Evolutionary conservation across 2,888 invertebrate genomes (phyloP).

Genomic region (Dromius quadrimaculatus): DNA sequence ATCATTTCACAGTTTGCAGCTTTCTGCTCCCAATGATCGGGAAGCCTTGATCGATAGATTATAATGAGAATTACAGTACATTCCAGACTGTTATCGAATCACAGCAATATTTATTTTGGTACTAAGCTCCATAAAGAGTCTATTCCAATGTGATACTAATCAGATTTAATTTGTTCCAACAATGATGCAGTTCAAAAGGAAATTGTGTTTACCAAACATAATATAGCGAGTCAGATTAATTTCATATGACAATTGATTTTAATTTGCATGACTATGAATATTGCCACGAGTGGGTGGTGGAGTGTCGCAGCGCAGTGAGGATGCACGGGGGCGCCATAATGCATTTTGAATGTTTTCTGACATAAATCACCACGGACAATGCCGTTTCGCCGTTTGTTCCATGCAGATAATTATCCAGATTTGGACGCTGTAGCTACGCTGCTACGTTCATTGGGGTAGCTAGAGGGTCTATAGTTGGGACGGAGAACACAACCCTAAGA

Average conservation of each 20-base stretch:
- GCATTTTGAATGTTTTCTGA: slow-evolving; percentile 51
- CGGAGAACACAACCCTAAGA: too few relatives aligned
- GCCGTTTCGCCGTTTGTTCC: slow-evolving; percentile 42
- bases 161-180: slow-evolving; percentile 1
- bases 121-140: too few relatives aligned
- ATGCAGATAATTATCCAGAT: slow-evolving; percentile 49
- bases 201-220: slow-evolving; percentile 16
- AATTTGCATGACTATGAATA: slow-evolving; percentile 45
- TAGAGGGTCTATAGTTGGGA: slow-evolving; percentile 1
- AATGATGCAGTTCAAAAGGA: slow-evolving; percentile 14
- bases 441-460: background rate
- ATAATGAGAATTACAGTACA: too few relatives aligned
- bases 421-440: slow-evolving; percentile 15
- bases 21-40: too few relatives aligned
- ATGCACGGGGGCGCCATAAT: slow-evolving; percentile 41
- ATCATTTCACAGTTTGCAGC: too few relatives aligned
- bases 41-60: too few relatives aligned
- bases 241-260: slow-evolving; percentile 48
- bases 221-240: slow-evolving; percentile 37
- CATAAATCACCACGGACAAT: slow-evolving; percentile 49
- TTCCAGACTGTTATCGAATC: too few relatives aligned
- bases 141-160: too few relatives aligned
- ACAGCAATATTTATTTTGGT: too few relatives aligned
- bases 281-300: slow-evolving; percentile 15
- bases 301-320: background rate